These are phyloP conservation scores for Pelecanoides urinatrix DNA, from an alignment of 2,113 vertebrate genomes.

Conservation along the genomic window DNA sequence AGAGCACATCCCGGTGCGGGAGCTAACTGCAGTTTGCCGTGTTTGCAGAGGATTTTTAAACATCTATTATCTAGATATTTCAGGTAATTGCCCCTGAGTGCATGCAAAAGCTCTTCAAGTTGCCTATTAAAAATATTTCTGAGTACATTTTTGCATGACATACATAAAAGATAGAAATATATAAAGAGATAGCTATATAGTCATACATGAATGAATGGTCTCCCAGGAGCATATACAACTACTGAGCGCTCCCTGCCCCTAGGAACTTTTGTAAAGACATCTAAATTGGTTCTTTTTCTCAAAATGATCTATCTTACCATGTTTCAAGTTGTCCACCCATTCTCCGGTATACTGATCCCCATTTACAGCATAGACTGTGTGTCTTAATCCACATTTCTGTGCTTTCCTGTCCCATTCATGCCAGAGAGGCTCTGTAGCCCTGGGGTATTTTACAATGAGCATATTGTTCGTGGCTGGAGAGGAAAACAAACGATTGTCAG, in stretches of 20 bases:
- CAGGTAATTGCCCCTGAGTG: not conserved
- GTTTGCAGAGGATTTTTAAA: not conserved
- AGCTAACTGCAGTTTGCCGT: not conserved
- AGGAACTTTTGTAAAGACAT: not conserved
- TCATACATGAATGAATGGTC: not conserved
- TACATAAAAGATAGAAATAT: not conserved
- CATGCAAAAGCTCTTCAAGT: not conserved
- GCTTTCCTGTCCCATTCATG: slow-evolving; percentile 80
- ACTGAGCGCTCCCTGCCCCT: not conserved
- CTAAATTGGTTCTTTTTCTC: not conserved
- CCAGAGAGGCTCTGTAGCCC: slow-evolving; percentile 51
- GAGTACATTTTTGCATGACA: not conserved
- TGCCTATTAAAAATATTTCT: not conserved
- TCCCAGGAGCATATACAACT: not conserved
- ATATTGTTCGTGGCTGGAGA: slow-evolving; percentile 59
- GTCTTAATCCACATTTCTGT: slow-evolving; percentile 79
- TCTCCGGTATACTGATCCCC: slow-evolving; percentile 87
- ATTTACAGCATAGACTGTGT: slow-evolving; percentile 73
- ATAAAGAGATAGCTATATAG: not conserved
- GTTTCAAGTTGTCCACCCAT: slow-evolving; percentile 86
- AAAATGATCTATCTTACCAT: slow-evolving; percentile 74
- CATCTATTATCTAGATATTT: not conserved
- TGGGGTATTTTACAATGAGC: slow-evolving; percentile 72
- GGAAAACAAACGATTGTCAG: not conserved
- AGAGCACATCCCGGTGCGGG: not conserved